Conservation (phyloP, 2,888 invertebrate genomes). For the Lasioglossum oenotherae region DNA sequence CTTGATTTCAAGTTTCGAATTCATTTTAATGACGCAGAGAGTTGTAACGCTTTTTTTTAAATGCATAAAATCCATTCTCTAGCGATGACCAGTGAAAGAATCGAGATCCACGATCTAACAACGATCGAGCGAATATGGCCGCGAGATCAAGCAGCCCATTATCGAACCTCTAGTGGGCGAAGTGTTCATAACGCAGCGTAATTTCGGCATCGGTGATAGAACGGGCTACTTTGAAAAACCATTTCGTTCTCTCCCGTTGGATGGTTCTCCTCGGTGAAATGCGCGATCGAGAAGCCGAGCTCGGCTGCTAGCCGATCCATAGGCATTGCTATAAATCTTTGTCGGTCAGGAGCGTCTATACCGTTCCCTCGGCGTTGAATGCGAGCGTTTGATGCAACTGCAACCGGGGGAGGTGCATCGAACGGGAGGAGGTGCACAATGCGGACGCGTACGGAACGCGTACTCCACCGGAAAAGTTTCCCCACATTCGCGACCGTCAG, state of each 20-base stretch:
- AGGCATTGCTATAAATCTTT: conserved; percentile 41
- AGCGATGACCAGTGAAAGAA: too few species aligned
- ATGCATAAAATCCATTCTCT: too few species aligned
- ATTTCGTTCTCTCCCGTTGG: neutral
- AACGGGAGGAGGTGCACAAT: conserved; percentile 10
- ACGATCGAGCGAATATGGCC: neutral
- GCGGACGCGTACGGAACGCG: conserved; percentile 10
- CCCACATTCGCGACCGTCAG: conserved; percentile 35
- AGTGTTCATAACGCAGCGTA: neutral
- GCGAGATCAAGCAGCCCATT: neutral
- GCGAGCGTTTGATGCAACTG: conserved; percentile 37
- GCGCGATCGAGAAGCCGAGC: conserved; percentile 1
- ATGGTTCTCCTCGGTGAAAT: conserved; percentile 7
- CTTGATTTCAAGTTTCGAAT: neutral
- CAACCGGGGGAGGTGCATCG: conserved; percentile 23
- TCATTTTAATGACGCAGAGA: neutral
- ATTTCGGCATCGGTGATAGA: neutral
- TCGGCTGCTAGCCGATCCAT: conserved; percentile 20
- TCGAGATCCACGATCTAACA: neutral
- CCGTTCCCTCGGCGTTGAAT: conserved; percentile 27
- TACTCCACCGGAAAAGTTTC: conserved; percentile 17
- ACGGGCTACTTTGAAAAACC: neutral
- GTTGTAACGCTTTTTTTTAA: too few species aligned
- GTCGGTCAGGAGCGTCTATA: conserved; percentile 18
- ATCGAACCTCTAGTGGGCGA: neutral